These are phyloP conservation scores for Anarrhichthys ocellatus DNA, from an alignment of 2,113 vertebrate species.

Conservation along the genomic window DNA sequence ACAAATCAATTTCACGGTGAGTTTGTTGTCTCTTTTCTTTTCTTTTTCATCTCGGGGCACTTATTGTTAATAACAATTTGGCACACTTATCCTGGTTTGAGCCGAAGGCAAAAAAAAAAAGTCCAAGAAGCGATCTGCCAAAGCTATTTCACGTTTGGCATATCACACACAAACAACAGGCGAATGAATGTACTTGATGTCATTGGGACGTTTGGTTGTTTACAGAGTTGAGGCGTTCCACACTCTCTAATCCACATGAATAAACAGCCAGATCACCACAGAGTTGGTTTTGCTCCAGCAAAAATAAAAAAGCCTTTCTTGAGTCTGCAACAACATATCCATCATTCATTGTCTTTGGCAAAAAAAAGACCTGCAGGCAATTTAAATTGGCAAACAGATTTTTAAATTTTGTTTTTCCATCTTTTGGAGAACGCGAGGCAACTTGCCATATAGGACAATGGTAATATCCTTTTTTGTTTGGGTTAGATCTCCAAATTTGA, in stretches of 20 bases:
- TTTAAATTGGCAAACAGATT: constrained; percentile 39
- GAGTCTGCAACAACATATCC: constrained; percentile 62
- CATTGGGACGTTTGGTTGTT: constrained; percentile 74
- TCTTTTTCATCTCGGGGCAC: not conserved
- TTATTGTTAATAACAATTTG: constrained; percentile 52
- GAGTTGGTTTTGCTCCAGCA: constrained; percentile 52
- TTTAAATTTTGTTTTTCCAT: constrained; percentile 42
- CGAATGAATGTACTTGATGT: constrained; percentile 66
- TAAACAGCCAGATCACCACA: constrained; percentile 60
- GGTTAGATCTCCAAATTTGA: constrained; percentile 13
- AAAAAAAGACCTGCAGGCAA: constrained; percentile 23
- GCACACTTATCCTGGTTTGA: constrained; percentile 31
- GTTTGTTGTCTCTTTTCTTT: constrained; percentile 40
- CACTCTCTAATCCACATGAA: constrained; percentile 65
- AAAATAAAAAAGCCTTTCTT: constrained; percentile 39
- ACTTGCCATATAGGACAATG: constrained; percentile 1
- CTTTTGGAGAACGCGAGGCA: constrained; percentile 3
- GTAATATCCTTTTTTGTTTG: constrained; percentile 20
- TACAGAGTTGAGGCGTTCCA: constrained; percentile 73
- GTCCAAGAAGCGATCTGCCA: constrained; percentile 61
- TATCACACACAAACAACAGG: constrained; percentile 69
- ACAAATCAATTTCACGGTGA: constrained; percentile 36
- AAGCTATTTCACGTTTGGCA: constrained; percentile 77
- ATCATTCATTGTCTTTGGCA: constrained; percentile 54
- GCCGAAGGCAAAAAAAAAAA: constrained; percentile 36